Evolutionary conservation across 2,113 vertebrate genomes (phyloP).

Genomic region (Chamaetylas fuelleborni): DNA sequence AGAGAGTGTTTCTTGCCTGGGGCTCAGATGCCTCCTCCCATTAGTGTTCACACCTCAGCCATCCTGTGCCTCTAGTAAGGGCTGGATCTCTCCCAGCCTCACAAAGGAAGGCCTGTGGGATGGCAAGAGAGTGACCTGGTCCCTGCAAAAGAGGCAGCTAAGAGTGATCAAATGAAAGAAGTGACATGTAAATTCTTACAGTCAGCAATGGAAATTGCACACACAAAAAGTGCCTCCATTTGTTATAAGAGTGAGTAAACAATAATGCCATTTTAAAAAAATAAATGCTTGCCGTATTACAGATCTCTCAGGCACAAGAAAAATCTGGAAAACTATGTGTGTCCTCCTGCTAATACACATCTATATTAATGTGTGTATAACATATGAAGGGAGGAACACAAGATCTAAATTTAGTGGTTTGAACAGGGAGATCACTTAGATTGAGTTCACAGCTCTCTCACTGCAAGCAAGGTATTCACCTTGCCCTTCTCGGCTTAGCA

Average conservation of each 20-base stretch:
- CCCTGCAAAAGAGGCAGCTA: not conserved
- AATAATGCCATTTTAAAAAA: not conserved
- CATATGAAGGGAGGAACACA: not conserved
- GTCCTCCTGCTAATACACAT: not conserved
- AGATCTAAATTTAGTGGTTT: not conserved
- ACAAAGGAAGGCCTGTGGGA: not conserved
- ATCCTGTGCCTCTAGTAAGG: not conserved
- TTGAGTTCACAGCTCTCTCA: not conserved
- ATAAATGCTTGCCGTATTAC: not conserved
- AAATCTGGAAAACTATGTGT: not conserved
- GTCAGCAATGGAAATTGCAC: not conserved
- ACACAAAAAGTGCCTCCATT: not conserved
- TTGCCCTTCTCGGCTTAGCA: not conserved
- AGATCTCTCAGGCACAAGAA: not conserved
- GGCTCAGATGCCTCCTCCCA: slow-evolving; percentile 19
- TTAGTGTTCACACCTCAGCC: slow-evolving; percentile 12
- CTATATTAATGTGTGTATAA: not conserved
- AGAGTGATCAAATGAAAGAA: not conserved
- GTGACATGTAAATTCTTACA: not conserved
- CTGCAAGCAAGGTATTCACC: not conserved
- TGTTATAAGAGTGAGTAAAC: not conserved
- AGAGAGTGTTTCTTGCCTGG: not conserved
- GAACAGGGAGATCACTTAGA: not conserved
- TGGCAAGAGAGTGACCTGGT: not conserved
- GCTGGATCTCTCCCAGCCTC: not conserved